Evolutionary conservation across 2,113 vertebrate genomes (phyloP).

Genomic region (Centropus unirufus): DNA sequence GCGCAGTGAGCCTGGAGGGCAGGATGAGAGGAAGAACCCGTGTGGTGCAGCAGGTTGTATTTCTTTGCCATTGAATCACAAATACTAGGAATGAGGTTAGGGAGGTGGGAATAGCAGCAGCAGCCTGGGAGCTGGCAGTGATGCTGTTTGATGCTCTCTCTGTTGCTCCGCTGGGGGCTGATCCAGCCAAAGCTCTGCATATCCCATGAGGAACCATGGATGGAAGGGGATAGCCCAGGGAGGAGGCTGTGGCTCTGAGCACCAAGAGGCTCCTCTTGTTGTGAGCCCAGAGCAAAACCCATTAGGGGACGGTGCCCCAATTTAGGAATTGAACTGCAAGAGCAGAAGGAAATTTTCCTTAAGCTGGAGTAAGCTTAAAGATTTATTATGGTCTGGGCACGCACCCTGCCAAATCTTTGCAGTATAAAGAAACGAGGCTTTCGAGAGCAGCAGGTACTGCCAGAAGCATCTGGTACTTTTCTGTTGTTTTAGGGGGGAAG

Average conservation of each 20-base stretch:
- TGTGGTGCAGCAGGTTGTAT: no score
- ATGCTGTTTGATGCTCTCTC: neutral
- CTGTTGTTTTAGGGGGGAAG: no score
- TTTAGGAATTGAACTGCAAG: neutral
- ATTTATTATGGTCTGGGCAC: neutral
- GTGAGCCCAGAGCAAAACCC: neutral
- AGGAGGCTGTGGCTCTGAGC: neutral
- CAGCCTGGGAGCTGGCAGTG: neutral
- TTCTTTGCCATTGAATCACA: neutral
- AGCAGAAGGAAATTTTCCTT: neutral
- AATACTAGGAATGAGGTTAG: neutral
- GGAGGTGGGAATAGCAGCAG: neutral
- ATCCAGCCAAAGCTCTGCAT: neutral
- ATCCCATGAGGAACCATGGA: no score
- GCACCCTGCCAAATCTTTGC: neutral
- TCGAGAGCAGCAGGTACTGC: no score
- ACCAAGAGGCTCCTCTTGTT: neutral
- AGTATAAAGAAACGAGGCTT: neutral
- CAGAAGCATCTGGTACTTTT: no score
- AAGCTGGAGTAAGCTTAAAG: neutral
- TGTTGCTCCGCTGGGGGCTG: fast-evolving
- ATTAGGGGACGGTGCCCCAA: neutral
- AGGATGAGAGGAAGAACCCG: neutral
- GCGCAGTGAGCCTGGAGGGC: neutral
- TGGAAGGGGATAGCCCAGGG: no score